Evolutionary conservation across 2,113 vertebrate genomes (phyloP).

Genomic region (Stigmatopora nigra): DNA sequence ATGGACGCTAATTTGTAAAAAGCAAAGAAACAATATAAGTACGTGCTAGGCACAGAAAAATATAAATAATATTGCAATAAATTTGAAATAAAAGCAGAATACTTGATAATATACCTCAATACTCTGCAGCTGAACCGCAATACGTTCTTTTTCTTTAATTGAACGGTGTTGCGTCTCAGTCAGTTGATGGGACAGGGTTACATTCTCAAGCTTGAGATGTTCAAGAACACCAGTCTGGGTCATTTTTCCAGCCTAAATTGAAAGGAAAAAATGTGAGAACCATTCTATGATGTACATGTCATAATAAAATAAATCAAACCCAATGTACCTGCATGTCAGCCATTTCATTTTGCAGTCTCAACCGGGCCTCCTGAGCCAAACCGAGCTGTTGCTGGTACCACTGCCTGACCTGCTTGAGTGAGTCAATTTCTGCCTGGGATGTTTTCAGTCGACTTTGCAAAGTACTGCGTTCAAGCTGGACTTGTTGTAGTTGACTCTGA

Average conservation of each 20-base stretch:
- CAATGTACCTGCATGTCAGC: conserved; percentile 87
- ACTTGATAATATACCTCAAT: conserved; percentile 79
- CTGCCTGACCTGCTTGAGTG: conserved; percentile 83
- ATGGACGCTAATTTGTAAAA: background rate
- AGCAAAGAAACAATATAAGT: background rate
- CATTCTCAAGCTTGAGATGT: conserved; percentile 94
- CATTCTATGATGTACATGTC: background rate
- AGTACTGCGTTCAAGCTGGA: conserved; percentile 81
- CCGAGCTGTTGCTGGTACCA: conserved; percentile 97
- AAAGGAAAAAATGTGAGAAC: background rate
- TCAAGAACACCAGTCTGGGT: conserved; percentile 87
- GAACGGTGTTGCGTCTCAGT: conserved; percentile 91
- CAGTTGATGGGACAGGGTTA: conserved; percentile 85
- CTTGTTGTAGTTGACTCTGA: conserved; percentile 87
- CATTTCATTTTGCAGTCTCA: conserved; percentile 92
- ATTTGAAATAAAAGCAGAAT: background rate
- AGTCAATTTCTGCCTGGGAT: conserved; percentile 86
- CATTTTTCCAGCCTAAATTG: conserved; percentile 83
- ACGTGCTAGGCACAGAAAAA: too few relatives aligned
- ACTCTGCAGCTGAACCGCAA: conserved; percentile 88
- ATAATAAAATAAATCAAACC: background rate
- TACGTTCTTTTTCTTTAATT: conserved; percentile 96
- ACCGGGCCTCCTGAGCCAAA: conserved; percentile 87
- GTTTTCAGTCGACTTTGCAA: conserved; percentile 85
- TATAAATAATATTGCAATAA: background rate